A percentile compares a stretch with the other conserved stretches of the same genome.
These are phyloP conservation scores for Pseudochirops corinnae DNA, from an alignment of 2,797 vertebrate genomes.

Conservation along the genomic window DNA sequence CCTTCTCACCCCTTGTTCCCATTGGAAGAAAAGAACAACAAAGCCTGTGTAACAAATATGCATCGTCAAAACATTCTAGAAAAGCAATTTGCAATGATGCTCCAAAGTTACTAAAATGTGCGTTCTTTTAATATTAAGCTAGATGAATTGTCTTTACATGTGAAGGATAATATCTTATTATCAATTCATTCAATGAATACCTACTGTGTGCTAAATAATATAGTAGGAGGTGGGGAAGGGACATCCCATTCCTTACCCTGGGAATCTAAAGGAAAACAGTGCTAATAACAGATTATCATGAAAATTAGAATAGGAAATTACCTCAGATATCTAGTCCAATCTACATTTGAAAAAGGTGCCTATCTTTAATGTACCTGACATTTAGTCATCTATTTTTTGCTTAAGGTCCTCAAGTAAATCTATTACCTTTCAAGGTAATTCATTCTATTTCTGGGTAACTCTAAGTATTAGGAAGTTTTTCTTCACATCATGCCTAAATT, in stretches of 20 bases:
- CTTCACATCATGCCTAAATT: not conserved
- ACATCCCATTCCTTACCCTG: not conserved
- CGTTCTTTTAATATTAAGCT: not conserved
- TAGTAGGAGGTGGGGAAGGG: not conserved
- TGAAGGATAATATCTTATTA: not conserved
- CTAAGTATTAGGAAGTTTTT: not conserved
- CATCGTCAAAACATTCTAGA: not conserved
- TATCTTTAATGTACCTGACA: not conserved
- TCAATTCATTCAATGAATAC: not conserved
- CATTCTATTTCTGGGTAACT: not conserved
- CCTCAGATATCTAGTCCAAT: not conserved
- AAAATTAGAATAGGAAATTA: not conserved
- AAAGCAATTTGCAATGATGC: not conserved
- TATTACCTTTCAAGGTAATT: not conserved
- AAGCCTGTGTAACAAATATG: not conserved
- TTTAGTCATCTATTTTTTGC: not conserved
- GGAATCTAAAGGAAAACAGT: not conserved
- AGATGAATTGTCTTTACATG: not conserved
- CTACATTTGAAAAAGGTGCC: not conserved
- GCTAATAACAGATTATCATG: not conserved
- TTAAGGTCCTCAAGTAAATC: not conserved
- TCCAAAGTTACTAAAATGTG: not conserved
- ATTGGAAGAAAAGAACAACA: not conserved
- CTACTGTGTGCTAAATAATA: not conserved
- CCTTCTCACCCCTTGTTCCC: no score